Evolutionary conservation across 1,140 invertebrate species (phyloP), one percentile per base, ranked within the genome.

Genomic region (Carposina sasakii): DNA sequence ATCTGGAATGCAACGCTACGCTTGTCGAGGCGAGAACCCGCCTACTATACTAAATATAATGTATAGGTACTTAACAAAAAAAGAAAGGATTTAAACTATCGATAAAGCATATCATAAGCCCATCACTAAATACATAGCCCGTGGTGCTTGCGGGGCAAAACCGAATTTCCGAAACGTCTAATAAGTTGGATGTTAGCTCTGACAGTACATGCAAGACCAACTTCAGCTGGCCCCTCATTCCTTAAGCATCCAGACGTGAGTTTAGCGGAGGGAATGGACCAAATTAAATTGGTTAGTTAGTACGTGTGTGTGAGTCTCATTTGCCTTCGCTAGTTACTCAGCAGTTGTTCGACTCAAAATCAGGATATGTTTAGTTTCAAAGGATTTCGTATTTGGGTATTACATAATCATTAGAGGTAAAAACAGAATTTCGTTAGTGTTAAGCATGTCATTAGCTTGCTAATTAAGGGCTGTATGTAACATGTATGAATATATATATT

Each of bases 91-190:
- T 8, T 16, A 22, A 39, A 20, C 0, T 19, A 39, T 39, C 36
- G 36, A 19, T 20, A 39, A 5, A 12, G 22, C 3, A 41, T 2
- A 23, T 21, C 21, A 40, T n/a, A 9, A 22, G 0, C 8, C 0
- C 8, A 23, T 42, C 20, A 42, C 15, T 10, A 42, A 3, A 17
- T 22, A 8, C 48, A 49, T 60, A 71, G 62, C 65, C 63, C 64
- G 71, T 56, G 67, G 67, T 71, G 71, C 68, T 70, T 65, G 70
- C 68, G 63, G 65, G 66, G 69, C 67, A 59, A 78, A 76, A 82
- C 76, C 76, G 70, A 78, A 79, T 82, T 79, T 82, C 76, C 76
- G 74, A 82, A 77, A 79, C 68, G 77, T 81, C 76, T 82, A 82
- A 79, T 82, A 79, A 82, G 71, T 79, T 79, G 76, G 71, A 81